phyloP scores from a whole-genome alignment of 2,797 vertebrate genomes.

The Acropternis orthonyx region DNA sequence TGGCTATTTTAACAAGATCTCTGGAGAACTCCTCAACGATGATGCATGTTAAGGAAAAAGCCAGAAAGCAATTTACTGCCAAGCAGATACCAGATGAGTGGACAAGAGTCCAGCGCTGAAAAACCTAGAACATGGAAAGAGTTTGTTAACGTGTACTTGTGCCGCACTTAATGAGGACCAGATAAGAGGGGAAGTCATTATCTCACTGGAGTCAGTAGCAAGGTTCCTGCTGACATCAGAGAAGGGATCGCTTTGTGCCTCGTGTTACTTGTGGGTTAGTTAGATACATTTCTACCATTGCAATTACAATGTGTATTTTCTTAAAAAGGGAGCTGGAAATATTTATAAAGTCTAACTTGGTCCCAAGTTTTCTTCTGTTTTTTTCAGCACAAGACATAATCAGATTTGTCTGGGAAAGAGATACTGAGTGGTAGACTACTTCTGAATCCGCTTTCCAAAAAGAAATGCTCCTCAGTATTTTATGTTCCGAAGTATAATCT shows the following conservation, averaged over 20 bases:
- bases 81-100: not conserved
- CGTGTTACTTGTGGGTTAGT: not conserved
- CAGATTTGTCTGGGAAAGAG: not conserved
- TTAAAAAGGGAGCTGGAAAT: not conserved
- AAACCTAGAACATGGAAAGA: not conserved
- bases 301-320: not conserved
- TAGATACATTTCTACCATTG: not conserved
- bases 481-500: not conserved
- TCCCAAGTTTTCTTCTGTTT: not conserved
- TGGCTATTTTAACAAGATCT: slow-evolving; percentile 77
- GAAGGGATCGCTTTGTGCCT: not conserved
- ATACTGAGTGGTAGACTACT: not conserved
- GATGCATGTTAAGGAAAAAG: slow-evolving; percentile 46
- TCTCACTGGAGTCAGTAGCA: not conserved
- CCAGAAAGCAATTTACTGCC: slow-evolving; percentile 35
- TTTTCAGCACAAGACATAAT: not conserved
- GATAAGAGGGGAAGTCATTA: not conserved
- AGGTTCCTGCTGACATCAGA: not conserved
- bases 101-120: not conserved
- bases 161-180: not conserved
- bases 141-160: not conserved
- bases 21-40: slow-evolving; percentile 59
- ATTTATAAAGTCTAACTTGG: not conserved
- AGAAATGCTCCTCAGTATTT: not conserved
- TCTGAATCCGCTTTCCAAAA: not conserved